A percentile compares a stretch with the other conserved stretches of the same genome.
Conservation (phyloP, 2,888 invertebrate genomes). For the Eucriotettix oculatus region DNA sequence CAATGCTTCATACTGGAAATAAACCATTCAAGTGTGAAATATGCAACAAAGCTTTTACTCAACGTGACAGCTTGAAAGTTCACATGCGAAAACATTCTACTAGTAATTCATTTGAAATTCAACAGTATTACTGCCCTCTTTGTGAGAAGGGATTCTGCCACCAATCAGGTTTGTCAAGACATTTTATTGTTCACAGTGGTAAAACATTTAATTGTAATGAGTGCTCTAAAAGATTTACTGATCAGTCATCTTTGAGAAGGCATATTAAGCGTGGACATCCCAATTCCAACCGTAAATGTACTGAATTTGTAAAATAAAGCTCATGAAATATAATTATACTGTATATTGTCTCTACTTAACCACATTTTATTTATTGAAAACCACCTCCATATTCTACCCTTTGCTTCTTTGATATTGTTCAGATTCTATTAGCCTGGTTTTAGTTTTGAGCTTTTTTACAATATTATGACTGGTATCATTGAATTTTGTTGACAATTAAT, state of each 20-base stretch:
- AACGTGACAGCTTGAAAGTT: conserved; percentile 45
- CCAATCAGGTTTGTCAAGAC: conserved; percentile 48
- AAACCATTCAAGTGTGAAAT: conserved; percentile 48
- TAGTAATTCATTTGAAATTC: conserved; percentile 36
- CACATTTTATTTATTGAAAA: too few relatives aligned
- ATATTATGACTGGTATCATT: too few relatives aligned
- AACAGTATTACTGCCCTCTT: conserved; percentile 46
- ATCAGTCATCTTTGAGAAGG: conserved; percentile 51
- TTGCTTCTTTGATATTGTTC: too few relatives aligned
- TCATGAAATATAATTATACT: too few relatives aligned
- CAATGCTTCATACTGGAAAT: conserved; percentile 38
- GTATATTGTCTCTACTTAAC: too few relatives aligned
- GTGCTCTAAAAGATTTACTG: conserved; percentile 49
- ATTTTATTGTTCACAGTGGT: conserved; percentile 46
- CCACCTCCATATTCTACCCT: too few relatives aligned
- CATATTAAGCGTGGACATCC: conserved; percentile 24
- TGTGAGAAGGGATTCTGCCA: conserved; percentile 44
- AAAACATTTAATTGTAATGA: conserved; percentile 43
- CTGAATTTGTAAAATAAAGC: too few relatives aligned
- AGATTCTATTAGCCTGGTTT: too few relatives aligned
- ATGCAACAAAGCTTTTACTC: conserved; percentile 54
- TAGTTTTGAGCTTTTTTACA: too few relatives aligned
- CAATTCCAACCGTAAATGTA: too few relatives aligned
- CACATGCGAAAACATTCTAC: conserved; percentile 43
- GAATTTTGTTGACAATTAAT: too few relatives aligned